These are phyloP conservation scores for Drosophila pseudoananassae DNA, from an alignment of 1,140 invertebrate genomes.

Conservation along the genomic window DNA sequence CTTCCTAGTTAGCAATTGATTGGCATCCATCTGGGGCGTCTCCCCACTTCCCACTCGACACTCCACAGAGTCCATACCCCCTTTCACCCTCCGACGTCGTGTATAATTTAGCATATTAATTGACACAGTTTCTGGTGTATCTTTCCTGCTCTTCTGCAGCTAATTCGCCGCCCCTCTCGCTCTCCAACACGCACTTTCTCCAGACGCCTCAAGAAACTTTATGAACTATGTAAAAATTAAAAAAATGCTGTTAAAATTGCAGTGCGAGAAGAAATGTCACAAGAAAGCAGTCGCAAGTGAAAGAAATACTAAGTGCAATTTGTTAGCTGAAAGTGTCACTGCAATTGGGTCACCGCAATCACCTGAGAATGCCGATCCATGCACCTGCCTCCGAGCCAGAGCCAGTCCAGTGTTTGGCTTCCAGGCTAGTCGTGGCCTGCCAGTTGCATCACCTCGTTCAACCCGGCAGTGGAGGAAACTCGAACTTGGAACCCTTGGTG, in stretches of 20 bases:
- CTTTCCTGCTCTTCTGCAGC: conserved; percentile 27
- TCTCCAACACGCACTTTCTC: conserved; percentile 67
- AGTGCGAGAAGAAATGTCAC: conserved; percentile 35
- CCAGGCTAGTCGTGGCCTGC: not conserved
- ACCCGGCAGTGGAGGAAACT: conserved; percentile 49
- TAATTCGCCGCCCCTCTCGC: not conserved
- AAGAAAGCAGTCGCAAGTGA: conserved; percentile 75
- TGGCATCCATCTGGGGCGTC: conserved; percentile 78
- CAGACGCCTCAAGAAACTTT: conserved; percentile 58
- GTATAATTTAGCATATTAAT: conserved; percentile 83
- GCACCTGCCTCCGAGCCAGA: conserved; percentile 3
- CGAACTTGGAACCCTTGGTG: conserved; percentile 21
- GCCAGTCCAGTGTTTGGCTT: not conserved
- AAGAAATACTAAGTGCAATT: conserved; percentile 71
- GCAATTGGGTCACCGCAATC: conserved; percentile 68
- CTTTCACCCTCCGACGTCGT: conserved; percentile 28
- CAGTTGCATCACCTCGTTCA: conserved; percentile 54
- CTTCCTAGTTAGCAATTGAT: conserved; percentile 80
- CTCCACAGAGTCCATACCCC: not conserved
- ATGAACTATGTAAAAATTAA: conserved; percentile 77
- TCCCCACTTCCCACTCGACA: not conserved
- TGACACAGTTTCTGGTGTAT: conserved; percentile 74
- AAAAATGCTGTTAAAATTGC: conserved; percentile 61
- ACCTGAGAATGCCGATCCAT: conserved; percentile 40
- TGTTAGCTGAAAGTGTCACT: conserved; percentile 73